Conservation (phyloP, 2,888 invertebrate species). For the Lithophane ornitopus region DNA sequence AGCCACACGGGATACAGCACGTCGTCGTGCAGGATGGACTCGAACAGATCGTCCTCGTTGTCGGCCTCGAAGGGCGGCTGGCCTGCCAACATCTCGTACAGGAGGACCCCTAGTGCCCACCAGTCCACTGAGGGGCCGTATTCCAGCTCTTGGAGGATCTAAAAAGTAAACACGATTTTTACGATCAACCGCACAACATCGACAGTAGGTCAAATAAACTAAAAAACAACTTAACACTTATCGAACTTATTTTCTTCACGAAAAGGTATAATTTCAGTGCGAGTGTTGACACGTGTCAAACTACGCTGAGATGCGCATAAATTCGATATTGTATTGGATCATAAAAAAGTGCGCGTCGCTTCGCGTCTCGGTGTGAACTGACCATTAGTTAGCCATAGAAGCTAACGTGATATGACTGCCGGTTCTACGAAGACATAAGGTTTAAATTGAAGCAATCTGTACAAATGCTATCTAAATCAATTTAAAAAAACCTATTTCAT, state of each 20-base stretch:
- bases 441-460: not conserved
- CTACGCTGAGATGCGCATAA: too few species aligned
- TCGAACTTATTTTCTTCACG: too few species aligned
- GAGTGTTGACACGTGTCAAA: too few species aligned
- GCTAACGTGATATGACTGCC: not conserved
- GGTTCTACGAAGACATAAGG: not conserved
- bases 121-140: slow-evolving; percentile 97
- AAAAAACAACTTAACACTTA: too few species aligned
- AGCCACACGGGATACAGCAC: slow-evolving; percentile 99
- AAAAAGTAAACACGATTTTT: not conserved
- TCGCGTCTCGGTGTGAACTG: too few species aligned
- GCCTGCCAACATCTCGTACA: slow-evolving; percentile 99
- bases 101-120: slow-evolving; percentile 99
- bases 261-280: too few species aligned
- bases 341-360: too few species aligned
- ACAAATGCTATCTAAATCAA: not conserved
- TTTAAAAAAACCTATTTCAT: not conserved
- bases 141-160: slow-evolving; percentile 97
- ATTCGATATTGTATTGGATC: too few species aligned
- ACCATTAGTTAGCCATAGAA: not conserved
- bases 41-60: slow-evolving; percentile 99
- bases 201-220: not conserved
- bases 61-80: slow-evolving; percentile 99
- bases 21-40: slow-evolving; percentile 99
- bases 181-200: not conserved